Percentiles rank a stretch among this genome's conserved stretches.
These are phyloP conservation scores for Camponotus floridanus DNA, from an alignment of 1,140 invertebrate genomes.

Conservation along the genomic window DNA sequence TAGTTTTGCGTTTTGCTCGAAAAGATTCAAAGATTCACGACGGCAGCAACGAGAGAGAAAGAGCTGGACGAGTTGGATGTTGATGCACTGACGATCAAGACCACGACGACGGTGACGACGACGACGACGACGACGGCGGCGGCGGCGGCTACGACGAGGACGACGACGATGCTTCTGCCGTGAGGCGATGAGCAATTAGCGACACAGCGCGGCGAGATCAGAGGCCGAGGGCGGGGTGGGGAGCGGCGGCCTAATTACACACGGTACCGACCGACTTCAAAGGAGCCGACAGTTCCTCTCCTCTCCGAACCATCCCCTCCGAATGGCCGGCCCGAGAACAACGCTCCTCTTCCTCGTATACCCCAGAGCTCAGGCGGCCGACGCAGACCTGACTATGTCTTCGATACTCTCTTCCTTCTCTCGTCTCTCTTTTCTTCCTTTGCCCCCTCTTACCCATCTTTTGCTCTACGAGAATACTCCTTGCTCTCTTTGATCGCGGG, in stretches of 20 bases:
- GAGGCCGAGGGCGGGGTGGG: constrained; percentile 83
- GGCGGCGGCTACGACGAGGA: constrained; percentile 70
- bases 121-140: constrained; percentile 66
- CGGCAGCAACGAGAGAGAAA: background rate
- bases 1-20: constrained; percentile 44
- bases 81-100: background rate
- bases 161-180: constrained; percentile 83
- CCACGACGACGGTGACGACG: constrained; percentile 50
- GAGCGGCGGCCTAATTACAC: constrained; percentile 84
- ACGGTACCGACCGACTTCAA: constrained; percentile 85
- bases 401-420: constrained; percentile 67
- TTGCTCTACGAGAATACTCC: constrained; percentile 58
- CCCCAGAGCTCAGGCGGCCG: constrained; percentile 76
- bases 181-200: constrained; percentile 85
- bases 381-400: constrained; percentile 72
- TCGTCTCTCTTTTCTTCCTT: constrained; percentile 13
- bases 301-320: constrained; percentile 82
- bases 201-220: constrained; percentile 84
- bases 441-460: constrained; percentile 15
- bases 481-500: constrained; percentile 64
- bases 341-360: constrained; percentile 81
- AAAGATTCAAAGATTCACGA: constrained; percentile 30
- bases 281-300: constrained; percentile 84
- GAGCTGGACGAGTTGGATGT: constrained; percentile 37
- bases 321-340: constrained; percentile 79